Base-by-base conservation (phyloP, 2,797 vertebrate species). In the Cynopterus sphinx region DNA sequence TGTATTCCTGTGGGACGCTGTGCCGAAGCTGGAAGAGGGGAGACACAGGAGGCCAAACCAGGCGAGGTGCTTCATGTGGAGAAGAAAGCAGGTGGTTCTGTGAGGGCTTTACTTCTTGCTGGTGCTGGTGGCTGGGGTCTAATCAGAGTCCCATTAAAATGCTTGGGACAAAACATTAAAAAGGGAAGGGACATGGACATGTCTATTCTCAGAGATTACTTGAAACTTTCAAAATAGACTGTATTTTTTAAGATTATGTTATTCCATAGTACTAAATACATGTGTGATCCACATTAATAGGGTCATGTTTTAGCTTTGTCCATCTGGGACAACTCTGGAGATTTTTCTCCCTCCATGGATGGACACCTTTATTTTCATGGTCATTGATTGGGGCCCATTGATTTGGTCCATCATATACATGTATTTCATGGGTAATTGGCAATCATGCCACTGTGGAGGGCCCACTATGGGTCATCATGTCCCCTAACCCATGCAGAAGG, bases 21-120 rank as follows among this genome's bases (percentile, higher is more conserved):
- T 70, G 53, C 63, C 51, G 68, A 85, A 74, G 63, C 87, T 59
- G 28, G 88, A 95, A 33, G 75, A 41, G 5, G 28, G 84, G 93
- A 93, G 90, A 97, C 41, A 24, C 75, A 36, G 67, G 86, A 96
- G 74, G 92, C 82, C 88, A 17, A 59, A 15, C 22, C 92, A 81
- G 88, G 71, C 5, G 3, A 95, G 28, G 82, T 67, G 71, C 79
- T 87, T 88, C 95, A 94, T 90, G 96, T 94, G 97, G 95, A 96
- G 71, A 91, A 96, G 83, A 85, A 96, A 96, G 68, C 86, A 97
- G 94, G 95, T 92, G 74, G 91, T 88, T 90, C 57, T 93, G 8
- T 16, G 63, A 77, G 92, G 90, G 59, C 74, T 53, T 90, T 70
- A 22, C 68, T 63, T 46, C 78, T 84, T 94, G 59, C 46, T 57